These are phyloP conservation scores for Ctenopoma multispine DNA, from an alignment of 2,797 vertebrate genomes.

Conservation along the genomic window DNA sequence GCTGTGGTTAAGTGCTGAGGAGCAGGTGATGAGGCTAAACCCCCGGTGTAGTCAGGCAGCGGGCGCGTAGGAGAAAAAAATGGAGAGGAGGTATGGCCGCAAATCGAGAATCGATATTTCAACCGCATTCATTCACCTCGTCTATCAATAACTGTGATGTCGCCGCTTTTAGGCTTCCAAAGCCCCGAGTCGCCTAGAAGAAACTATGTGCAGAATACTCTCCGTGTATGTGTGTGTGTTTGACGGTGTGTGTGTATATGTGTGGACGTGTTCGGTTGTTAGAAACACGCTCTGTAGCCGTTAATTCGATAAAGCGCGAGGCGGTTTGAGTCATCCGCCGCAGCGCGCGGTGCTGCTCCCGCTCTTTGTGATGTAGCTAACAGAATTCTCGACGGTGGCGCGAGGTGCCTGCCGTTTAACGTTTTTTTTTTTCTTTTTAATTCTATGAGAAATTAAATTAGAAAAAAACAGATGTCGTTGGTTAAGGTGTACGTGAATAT, in stretches of 20 bases:
- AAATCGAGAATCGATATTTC: conserved; percentile 83
- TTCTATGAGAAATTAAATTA: neutral
- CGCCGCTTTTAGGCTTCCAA: conserved; percentile 43
- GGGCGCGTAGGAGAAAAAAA: conserved; percentile 36
- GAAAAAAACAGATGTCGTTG: no score
- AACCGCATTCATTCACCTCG: conserved; percentile 81
- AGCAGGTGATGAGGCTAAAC: conserved; percentile 55
- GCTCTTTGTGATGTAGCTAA: conserved; percentile 68
- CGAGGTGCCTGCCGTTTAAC: conserved; percentile 12
- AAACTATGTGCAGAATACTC: conserved; percentile 20
- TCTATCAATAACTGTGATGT: conserved; percentile 76
- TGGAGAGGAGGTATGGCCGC: conserved; percentile 72
- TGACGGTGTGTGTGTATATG: neutral
- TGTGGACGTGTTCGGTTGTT: conserved; percentile 20
- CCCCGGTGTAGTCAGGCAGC: conserved; percentile 32
- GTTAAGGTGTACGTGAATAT: neutral
- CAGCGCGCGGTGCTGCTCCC: conserved; percentile 67
- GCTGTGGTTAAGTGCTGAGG: conserved; percentile 20
- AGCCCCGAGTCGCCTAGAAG: conserved; percentile 6
- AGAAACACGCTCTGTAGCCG: conserved; percentile 33
- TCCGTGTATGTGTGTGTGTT: conserved; percentile 4
- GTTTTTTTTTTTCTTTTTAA: neutral
- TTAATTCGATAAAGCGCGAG: conserved; percentile 74
- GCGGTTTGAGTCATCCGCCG: conserved; percentile 80
- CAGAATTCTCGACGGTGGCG: conserved; percentile 37